Conservation (phyloP, 2,888 invertebrate species). For the Drosophila borealis region DNA sequence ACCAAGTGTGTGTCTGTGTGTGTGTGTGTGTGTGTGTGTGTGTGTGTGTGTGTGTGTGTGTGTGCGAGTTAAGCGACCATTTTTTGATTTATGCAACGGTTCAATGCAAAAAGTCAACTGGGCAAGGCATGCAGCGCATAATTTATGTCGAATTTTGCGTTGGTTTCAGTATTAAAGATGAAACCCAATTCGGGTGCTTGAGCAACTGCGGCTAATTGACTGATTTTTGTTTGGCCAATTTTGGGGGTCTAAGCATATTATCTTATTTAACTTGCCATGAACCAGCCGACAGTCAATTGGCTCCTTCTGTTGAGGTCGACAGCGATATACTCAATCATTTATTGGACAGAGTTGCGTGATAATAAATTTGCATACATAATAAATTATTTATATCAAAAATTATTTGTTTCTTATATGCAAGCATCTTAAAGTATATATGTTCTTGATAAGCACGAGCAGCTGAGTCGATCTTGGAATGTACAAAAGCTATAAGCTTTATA, state of each 20-base stretch:
- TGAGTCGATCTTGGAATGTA: too few species aligned
- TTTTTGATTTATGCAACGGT: conserved; percentile 73
- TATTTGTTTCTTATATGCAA: too few species aligned
- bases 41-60: conserved; percentile 21
- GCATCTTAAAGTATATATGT: too few species aligned
- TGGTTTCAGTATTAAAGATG: conserved; percentile 23
- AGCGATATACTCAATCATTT: too few species aligned
- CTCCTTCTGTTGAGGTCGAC: too few species aligned
- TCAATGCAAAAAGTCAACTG: conserved; percentile 79
- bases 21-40: conserved; percentile 9
- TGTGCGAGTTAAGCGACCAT: conserved; percentile 31
- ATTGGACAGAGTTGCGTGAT: too few species aligned
- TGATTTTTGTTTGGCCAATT: conserved; percentile 52
- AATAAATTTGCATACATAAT: too few species aligned
- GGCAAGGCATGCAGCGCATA: conserved; percentile 67
- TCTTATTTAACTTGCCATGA: conserved; percentile 35
- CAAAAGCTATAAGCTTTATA: too few species aligned
- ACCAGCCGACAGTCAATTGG: conserved; percentile 7
- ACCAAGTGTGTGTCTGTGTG: neutral
- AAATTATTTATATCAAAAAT: too few species aligned
- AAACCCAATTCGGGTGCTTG: neutral
- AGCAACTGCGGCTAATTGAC: conserved; percentile 66
- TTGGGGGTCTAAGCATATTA: conserved; percentile 58
- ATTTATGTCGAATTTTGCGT: conserved; percentile 67
- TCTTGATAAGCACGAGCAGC: too few species aligned